phyloP scores from a whole-genome alignment of 2,797 vertebrate genomes.

The Premnoplex brunnescens region DNA sequence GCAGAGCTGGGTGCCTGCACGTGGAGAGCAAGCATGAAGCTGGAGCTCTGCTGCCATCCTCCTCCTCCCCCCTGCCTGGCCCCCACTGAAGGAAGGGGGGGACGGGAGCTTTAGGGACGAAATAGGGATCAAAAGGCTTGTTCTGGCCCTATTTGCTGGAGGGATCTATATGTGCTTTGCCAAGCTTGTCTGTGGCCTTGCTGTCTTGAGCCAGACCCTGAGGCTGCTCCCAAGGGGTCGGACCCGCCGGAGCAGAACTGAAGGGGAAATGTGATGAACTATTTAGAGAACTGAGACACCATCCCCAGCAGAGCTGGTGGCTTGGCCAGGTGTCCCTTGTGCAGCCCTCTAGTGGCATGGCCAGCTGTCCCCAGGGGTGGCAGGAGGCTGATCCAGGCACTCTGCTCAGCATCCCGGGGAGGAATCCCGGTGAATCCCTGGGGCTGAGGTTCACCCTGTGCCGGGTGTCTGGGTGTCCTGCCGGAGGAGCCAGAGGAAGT shows the following conservation, averaged over 20 bases:
- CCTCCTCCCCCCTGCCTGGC: neutral
- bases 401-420: rapidly evolving
- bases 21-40: rapidly evolving
- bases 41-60: neutral
- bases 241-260: rapidly evolving
- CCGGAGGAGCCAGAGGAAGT: neutral
- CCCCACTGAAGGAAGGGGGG: rapidly evolving
- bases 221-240: neutral
- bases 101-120: neutral
- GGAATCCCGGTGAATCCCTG: rapidly evolving
- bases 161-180: neutral
- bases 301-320: neutral
- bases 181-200: neutral
- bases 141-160: neutral
- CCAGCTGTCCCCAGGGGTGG: neutral
- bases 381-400: rapidly evolving
- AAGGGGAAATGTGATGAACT: neutral
- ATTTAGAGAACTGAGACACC: rapidly evolving
- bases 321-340: neutral
- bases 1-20: neutral
- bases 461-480: rapidly evolving
- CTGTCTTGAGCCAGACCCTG: rapidly evolving
- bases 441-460: neutral
- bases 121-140: rapidly evolving
- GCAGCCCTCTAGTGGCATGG: no score